Evolutionary conservation across 2,797 vertebrate species (phyloP).

Genomic region (Amblyopsis hoosieri): DNA sequence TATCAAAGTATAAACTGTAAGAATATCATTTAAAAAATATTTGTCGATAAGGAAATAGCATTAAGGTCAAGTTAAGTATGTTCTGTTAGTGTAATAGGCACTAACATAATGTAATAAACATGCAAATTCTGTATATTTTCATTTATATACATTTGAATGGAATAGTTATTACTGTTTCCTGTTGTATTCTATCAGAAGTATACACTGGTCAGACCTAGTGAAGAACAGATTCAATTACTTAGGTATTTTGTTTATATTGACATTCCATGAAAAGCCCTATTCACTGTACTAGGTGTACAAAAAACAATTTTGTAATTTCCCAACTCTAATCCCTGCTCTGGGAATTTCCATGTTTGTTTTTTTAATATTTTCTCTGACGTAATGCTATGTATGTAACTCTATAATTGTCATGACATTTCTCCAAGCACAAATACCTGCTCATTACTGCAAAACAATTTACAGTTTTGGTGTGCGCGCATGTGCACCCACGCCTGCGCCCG

Average conservation of each 20-base stretch:
- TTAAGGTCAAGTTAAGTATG: neutral
- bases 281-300: too few species aligned
- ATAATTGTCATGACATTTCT: neutral
- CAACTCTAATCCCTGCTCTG: neutral
- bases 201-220: neutral
- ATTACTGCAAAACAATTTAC: neutral
- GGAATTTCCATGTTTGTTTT: neutral
- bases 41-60: neutral
- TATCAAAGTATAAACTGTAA: too few species aligned
- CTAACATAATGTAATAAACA: too few species aligned
- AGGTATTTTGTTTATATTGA: neutral
- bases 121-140: too few species aligned
- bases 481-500: neutral
- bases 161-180: neutral
- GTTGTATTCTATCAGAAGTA: neutral
- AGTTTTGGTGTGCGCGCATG: neutral
- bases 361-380: neutral
- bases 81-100: neutral
- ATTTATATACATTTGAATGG: too few species aligned
- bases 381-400: neutral
- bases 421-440: constrained; percentile 6
- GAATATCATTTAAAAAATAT: neutral
- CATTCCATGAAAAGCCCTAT: neutral
- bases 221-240: neutral
- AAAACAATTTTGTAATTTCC: neutral